Evolutionary conservation across 2,113 vertebrate species (phyloP).

Genomic region (Equus przewalskii): DNA sequence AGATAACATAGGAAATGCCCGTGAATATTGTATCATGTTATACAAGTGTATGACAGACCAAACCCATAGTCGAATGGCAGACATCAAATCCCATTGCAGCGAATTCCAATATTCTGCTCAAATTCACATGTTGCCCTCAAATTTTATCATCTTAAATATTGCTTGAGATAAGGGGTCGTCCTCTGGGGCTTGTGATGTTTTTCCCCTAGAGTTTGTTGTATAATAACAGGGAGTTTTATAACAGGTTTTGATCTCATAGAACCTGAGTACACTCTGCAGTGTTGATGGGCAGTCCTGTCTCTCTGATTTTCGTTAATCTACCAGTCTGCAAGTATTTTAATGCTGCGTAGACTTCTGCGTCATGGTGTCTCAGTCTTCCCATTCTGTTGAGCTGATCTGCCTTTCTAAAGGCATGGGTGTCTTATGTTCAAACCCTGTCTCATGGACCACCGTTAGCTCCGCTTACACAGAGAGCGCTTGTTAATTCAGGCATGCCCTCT

Average conservation of each 20-base stretch:
- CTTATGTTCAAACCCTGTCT: not conserved
- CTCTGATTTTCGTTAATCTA: not conserved
- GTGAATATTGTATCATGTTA: not conserved
- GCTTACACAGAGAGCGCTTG: not conserved
- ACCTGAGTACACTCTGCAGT: not conserved
- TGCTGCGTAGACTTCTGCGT: not conserved
- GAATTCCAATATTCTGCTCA: not conserved
- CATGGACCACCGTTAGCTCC: not conserved
- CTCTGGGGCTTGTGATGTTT: not conserved
- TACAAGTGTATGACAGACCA: not conserved
- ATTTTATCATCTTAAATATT: conserved; percentile 5
- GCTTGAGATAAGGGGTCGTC: not conserved
- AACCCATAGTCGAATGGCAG: not conserved
- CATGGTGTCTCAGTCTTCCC: not conserved
- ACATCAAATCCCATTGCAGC: not conserved
- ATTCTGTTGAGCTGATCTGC: not conserved
- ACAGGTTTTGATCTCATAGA: not conserved
- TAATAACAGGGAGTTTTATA: not conserved
- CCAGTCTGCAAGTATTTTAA: conserved; percentile 28
- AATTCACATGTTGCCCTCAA: not conserved
- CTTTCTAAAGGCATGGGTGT: not conserved
- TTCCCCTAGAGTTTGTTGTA: not conserved
- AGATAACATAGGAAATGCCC: not conserved
- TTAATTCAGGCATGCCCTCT: not conserved
- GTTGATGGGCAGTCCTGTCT: not conserved